Base-by-base conservation (phyloP, 2,797 vertebrate genomes). In the Discoglossus pictus region DNA sequence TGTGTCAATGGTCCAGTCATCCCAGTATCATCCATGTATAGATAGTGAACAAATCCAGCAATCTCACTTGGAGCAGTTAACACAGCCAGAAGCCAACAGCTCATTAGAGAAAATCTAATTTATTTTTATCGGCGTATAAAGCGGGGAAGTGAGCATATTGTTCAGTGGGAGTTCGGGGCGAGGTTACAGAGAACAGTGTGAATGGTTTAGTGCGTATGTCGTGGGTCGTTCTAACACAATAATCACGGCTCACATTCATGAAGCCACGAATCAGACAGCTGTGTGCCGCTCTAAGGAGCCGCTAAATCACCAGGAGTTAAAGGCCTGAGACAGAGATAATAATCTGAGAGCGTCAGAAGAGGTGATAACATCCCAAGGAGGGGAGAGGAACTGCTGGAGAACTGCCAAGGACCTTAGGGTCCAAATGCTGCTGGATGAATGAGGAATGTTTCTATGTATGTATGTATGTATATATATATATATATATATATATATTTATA, bases 21-120 rank as follows among this genome's bases (percentile, higher is more conserved):
- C n/a, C n/a, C n/a, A n/a, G n/a, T n/a, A n/a, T n/a, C n/a, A n/a
- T n/a, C n/a, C n/a, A n/a, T 44, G n/a, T 20, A 11, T 17, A 7
- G 35, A 55, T 40, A 27, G 42, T 46, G 46, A 64, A 55, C 34
- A 6, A 8, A 5, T 38, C 20, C 34, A 65, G 55, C 52, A 15
- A 54, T 65, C 46, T 44, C 38, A 44, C 50, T 36, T 12, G 27
- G 25, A 16, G 40, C 50, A 21, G 27, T 54, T 54, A 54, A 54
- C 54, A 18, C 18, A 44, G 61, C 38, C 50, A 16, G 48, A 25
- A 55, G 62, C 46, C 2, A 25, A 62, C 20, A 38, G 31, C 59
- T 61, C 44, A 38, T 50, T 47, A 38, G 44, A 40, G 50, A 44
- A 31, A 64, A 64, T 44, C 53, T 48, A 40, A 66, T 66, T 66